A percentile compares a stretch with the other conserved stretches of the same genome.
Evolutionary conservation across 1,140 invertebrate species (phyloP).

Genomic region (Brachionus angularis): DNA sequence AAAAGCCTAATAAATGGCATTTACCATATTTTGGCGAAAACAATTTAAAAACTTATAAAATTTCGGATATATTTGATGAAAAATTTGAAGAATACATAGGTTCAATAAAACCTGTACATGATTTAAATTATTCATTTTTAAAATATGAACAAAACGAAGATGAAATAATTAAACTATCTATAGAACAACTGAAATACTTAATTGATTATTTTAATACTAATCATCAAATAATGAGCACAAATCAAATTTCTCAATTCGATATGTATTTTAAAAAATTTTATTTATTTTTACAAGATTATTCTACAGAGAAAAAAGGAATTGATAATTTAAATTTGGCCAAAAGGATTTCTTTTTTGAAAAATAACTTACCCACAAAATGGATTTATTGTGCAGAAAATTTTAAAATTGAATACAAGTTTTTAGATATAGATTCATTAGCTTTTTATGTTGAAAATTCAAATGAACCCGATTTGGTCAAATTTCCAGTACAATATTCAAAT

Average conservation of each 20-base stretch:
- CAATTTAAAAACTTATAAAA: neutral
- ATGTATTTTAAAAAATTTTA: neutral
- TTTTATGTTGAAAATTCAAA: neutral
- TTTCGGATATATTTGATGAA: neutral
- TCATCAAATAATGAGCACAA: no score
- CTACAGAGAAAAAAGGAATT: neutral
- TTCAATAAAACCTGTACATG: neutral
- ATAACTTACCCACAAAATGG: neutral
- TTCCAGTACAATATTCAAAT: neutral
- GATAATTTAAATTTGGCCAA: neutral
- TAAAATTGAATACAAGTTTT: neutral
- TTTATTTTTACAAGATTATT: neutral
- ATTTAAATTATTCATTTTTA: neutral
- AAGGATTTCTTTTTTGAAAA: neutral
- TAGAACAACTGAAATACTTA: neutral
- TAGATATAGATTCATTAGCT: neutral
- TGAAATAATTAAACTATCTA: neutral
- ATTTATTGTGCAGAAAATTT: neutral
- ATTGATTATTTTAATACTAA: neutral
- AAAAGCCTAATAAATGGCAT: neutral
- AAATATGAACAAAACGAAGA: neutral
- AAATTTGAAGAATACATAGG: neutral
- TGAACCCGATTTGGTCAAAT: neutral
- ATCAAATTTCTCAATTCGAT: neutral
- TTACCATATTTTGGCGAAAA: neutral